Conservation (phyloP, 2,888 invertebrate species). For the Stenichneumon culpator region DNA sequence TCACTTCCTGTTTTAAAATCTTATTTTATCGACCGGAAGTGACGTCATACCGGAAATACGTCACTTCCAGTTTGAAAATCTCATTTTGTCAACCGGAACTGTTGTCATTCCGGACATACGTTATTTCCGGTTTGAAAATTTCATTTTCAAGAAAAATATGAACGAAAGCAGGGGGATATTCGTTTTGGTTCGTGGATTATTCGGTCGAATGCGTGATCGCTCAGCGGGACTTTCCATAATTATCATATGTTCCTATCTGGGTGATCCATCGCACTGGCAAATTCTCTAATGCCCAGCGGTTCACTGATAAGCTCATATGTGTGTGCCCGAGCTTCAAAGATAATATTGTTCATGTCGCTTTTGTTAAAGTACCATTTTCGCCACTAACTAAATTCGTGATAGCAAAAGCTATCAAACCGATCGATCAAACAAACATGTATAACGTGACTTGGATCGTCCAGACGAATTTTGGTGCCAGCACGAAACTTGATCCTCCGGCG, state of each 20-base stretch:
- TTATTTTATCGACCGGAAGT: too few relatives aligned
- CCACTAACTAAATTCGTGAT: background rate
- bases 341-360: background rate
- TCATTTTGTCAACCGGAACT: too few relatives aligned
- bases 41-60: too few relatives aligned
- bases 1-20: too few relatives aligned
- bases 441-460: background rate
- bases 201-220: slow-evolving; percentile 15
- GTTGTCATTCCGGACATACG: too few relatives aligned
- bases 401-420: background rate
- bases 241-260: slow-evolving; percentile 9
- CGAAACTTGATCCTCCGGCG: slow-evolving; percentile 8
- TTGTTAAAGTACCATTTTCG: background rate
- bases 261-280: background rate
- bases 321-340: background rate
- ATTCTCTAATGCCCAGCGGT: background rate
- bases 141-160: background rate
- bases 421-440: background rate
- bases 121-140: too few relatives aligned
- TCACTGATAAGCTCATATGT: background rate
- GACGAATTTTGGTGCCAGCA: background rate
- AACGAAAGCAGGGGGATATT: background rate
- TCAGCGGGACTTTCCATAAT: slow-evolving; percentile 14
- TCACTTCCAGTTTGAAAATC: too few relatives aligned
- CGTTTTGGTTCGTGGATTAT: background rate